Base-by-base conservation (phyloP, 1,140 invertebrate genomes). In the Gonioctena quinquepunctata region DNA sequence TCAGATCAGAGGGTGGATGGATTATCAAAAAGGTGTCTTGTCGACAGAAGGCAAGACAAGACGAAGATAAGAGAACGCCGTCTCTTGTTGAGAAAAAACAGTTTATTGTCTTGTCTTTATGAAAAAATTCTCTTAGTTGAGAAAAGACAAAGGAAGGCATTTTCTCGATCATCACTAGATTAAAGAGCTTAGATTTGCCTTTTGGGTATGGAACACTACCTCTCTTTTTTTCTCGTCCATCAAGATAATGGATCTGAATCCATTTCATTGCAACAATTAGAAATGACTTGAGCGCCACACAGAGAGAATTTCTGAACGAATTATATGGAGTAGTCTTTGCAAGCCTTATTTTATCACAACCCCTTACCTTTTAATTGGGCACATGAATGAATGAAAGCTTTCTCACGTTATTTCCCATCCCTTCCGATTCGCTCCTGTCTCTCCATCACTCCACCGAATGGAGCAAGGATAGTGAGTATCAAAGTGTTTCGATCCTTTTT, bases 331-430 rank as follows among this genome's bases (percentile, higher is more conserved):
- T 71, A 71, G 70, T 66, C 70, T 72, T 72, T 72, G 25, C 60
- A n/a, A 68, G 66, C 57, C 62, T 50, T 54, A 28, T 65, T 72
- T 72, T 72, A 68, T 72, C 70, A 61, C 66, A 72, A 64, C 66
- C 70, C 66, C 70, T 72, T 72, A 72, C n/a, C 26, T 69, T 72
- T 72, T 72, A 72, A 72, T 72, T 72, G 66, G 69, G 66, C 42
- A 69, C 70, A 72, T 72, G 70, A 72, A 72, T 72, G 52, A 72
- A 63, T 72, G 69, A 72, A 63, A 68, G 52, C 54, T 66, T 71
- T 71, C 69, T 71, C 69, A 71, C 69, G 42, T 71, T 71, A 54
- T 66, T 62, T 71, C 66, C 22, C 22, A 50, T 52, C 49, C 27
- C 33, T 61, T 19, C 28, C 59, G 22, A 56, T 2, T 19, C 22